Conservation (phyloP, 2,113 vertebrate species). For the Paracanthobrama guichenoti region DNA sequence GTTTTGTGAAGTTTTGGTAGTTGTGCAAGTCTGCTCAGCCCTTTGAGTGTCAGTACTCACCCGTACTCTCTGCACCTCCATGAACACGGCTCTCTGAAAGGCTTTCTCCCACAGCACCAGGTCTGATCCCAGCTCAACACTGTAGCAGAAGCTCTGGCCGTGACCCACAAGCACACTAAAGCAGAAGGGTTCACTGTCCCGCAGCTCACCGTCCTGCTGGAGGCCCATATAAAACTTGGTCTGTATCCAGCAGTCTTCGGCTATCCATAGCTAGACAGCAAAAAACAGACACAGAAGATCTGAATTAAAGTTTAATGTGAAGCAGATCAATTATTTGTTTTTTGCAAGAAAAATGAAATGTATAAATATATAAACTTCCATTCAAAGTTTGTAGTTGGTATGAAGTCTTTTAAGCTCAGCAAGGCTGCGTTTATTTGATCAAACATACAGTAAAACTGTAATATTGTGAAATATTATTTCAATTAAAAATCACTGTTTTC, state of each 20-base stretch:
- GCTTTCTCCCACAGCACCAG: slow-evolving; percentile 88
- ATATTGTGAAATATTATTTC: background rate
- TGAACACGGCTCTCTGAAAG: slow-evolving; percentile 90
- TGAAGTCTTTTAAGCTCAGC: background rate
- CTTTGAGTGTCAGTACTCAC: slow-evolving; percentile 62
- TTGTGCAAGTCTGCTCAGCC: too few relatives aligned
- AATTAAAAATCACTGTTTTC: background rate
- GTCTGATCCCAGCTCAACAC: slow-evolving; percentile 85
- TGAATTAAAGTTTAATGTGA: too few relatives aligned
- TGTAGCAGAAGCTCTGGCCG: slow-evolving; percentile 86
- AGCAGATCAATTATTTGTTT: too few relatives aligned
- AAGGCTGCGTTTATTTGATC: background rate
- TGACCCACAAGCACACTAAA: slow-evolving; percentile 87
- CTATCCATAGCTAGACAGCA: slow-evolving; percentile 82
- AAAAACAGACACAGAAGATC: slow-evolving; percentile 51
- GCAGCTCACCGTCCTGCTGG: slow-evolving; percentile 81
- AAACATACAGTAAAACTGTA: background rate
- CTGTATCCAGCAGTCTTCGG: slow-evolving; percentile 89
- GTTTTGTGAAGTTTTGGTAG: too few relatives aligned
- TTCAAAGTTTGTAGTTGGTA: background rate
- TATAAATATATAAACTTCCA: background rate
- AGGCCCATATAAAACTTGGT: slow-evolving; percentile 83
- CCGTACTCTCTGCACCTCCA: slow-evolving; percentile 88
- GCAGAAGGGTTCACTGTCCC: slow-evolving; percentile 82
- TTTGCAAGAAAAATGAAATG: background rate